Conservation (phyloP, 2,888 invertebrate species). For the Aricia artaxerxes region DNA sequence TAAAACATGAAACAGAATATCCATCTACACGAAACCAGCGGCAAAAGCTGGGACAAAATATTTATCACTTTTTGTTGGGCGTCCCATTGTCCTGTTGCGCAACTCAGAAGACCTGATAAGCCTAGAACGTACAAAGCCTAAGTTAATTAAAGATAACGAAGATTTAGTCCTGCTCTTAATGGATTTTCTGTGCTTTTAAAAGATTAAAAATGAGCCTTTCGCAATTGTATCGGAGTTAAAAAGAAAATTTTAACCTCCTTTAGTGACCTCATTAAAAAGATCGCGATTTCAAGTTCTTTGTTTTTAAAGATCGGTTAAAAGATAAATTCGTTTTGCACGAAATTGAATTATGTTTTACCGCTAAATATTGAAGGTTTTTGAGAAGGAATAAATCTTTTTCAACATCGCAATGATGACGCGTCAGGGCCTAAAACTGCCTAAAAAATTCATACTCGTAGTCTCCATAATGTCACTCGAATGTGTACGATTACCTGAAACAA, state of each 20-base stretch:
- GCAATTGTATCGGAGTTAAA: conserved; percentile 28
- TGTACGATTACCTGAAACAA: conserved; percentile 20
- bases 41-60: background rate
- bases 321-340: background rate
- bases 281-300: background rate
- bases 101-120: conserved; percentile 39
- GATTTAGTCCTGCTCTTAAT: conserved; percentile 34
- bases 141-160: conserved; percentile 43
- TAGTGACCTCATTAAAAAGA: conserved; percentile 1
- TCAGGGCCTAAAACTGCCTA: background rate
- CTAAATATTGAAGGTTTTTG: background rate
- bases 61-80: conserved; percentile 14
- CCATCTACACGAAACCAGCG: background rate
- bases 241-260: conserved; percentile 18
- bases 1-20: background rate
- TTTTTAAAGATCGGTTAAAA: background rate
- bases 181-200: conserved; percentile 30
- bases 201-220: conserved; percentile 24
- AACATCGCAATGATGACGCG: background rate
- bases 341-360: background rate
- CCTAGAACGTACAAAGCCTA: conserved; percentile 48
- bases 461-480: background rate
- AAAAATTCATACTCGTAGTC: background rate
- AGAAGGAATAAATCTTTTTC: background rate
- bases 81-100: conserved; percentile 32